Conservation (phyloP, 1,140 invertebrate genomes). For the Bombus picipes region DNA sequence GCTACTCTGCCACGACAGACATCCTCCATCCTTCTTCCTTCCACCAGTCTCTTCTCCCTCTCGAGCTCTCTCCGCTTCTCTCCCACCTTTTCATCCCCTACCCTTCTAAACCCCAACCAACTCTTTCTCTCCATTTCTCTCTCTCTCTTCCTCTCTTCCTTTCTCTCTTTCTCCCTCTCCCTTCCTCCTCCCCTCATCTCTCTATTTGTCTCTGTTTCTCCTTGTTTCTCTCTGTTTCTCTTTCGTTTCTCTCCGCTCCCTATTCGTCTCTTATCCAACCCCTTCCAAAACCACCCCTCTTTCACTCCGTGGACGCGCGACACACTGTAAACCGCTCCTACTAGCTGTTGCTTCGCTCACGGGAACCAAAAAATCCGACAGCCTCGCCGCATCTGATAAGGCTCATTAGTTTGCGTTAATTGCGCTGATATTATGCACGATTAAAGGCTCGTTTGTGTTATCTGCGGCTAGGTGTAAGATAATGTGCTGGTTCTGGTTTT, state of each 20-base stretch:
- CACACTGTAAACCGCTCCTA: constrained; percentile 47
- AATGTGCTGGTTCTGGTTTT: too few relatives aligned
- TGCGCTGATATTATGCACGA: neutral
- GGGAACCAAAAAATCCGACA: constrained; percentile 16
- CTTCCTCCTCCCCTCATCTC: neutral
- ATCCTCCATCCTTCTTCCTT: constrained; percentile 5
- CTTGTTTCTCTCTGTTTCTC: neutral
- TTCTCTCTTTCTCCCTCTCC: neutral
- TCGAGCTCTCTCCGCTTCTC: neutral
- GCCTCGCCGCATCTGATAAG: constrained; percentile 17
- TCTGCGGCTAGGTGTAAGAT: too few relatives aligned
- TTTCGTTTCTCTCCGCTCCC: constrained; percentile 3
- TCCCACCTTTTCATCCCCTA: constrained; percentile 10
- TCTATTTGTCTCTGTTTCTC: neutral
- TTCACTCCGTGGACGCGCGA: neutral
- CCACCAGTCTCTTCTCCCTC: neutral
- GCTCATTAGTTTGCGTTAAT: constrained; percentile 43
- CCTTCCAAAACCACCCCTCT: constrained; percentile 1
- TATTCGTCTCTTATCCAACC: constrained; percentile 1
- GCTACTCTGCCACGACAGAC: constrained; percentile 34
- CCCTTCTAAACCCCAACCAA: neutral
- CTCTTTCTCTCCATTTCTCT: neutral
- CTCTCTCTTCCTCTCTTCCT: neutral
- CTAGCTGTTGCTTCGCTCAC: constrained; percentile 70
- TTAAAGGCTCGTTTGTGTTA: too few relatives aligned